These are phyloP conservation scores for Caenorhabditis panamensis DNA, from an alignment of 2,888 invertebrate genomes.

Conservation along the genomic window DNA sequence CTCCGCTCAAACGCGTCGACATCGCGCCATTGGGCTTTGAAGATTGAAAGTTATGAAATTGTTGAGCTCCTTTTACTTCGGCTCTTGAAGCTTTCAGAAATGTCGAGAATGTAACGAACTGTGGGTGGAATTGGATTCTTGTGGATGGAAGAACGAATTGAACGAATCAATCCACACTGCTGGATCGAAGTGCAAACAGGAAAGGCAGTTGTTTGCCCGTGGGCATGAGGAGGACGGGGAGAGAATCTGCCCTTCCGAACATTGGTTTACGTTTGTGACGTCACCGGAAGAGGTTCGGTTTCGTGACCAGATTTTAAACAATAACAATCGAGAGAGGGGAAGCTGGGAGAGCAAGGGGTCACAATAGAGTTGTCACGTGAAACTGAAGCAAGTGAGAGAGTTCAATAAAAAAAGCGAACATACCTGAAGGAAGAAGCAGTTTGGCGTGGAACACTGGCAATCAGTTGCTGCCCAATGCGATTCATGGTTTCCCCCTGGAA, in stretches of 20 bases:
- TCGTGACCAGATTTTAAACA: conserved; percentile 19
- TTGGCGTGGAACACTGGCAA: conserved; percentile 27
- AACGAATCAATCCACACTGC: conserved; percentile 9
- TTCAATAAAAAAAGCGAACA: conserved; percentile 8
- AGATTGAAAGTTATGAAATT: background rate
- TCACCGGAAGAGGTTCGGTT: conserved; percentile 13
- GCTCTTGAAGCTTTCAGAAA: background rate
- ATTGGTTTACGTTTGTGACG: conserved; percentile 24
- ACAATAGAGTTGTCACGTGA: too few species aligned
- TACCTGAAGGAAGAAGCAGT: conserved; percentile 39
- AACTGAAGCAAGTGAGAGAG: background rate
- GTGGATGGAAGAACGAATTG: background rate
- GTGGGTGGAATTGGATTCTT: background rate
- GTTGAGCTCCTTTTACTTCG: background rate
- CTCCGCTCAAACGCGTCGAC: background rate
- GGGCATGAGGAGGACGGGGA: too few species aligned
- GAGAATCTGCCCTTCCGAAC: conserved; percentile 26
- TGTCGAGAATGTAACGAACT: background rate
- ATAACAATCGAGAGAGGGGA: background rate
- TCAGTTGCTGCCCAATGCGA: conserved; percentile 43
- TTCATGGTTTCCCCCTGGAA: conserved; percentile 41
- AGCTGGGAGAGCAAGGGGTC: too few species aligned
- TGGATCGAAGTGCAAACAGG: conserved; percentile 36
- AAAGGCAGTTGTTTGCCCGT: conserved; percentile 34
- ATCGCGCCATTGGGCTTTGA: background rate